Evolutionary conservation across 2,113 vertebrate species (phyloP).

Genomic region (Lutjanus erythropterus): DNA sequence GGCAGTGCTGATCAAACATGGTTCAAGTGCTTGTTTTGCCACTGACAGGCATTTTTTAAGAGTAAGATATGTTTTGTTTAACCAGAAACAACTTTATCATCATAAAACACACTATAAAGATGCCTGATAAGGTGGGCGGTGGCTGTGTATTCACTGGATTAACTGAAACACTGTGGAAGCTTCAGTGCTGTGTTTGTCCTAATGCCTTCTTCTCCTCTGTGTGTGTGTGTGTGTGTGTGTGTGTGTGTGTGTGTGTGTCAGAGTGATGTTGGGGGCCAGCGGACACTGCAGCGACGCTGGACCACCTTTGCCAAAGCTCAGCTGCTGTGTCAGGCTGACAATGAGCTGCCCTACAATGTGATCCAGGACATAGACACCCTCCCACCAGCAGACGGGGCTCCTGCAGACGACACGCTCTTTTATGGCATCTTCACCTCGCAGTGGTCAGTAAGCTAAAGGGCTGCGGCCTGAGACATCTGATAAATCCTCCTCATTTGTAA

Average conservation of each 20-base stretch:
- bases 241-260: too few species aligned
- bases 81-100: too few species aligned
- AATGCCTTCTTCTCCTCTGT: not conserved
- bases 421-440: conserved; percentile 86
- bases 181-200: not conserved
- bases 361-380: conserved; percentile 83
- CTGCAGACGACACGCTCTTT: conserved; percentile 80
- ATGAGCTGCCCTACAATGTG: conserved; percentile 85
- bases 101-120: too few species aligned
- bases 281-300: conserved; percentile 85
- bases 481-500: too few species aligned
- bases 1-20: too few species aligned
- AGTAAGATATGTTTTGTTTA: too few species aligned
- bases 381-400: conserved; percentile 73
- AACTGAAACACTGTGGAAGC: too few species aligned
- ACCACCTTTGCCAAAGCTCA: conserved; percentile 87
- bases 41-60: too few species aligned
- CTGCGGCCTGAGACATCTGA: not conserved
- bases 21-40: too few species aligned
- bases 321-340: conserved; percentile 80
- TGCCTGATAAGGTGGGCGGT: too few species aligned
- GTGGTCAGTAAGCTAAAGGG: conserved; percentile 74
- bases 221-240: too few species aligned
- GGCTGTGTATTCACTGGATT: too few species aligned
- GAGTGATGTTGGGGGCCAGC: conserved; percentile 85